phyloP scores from a whole-genome alignment of 37 sponge, comb jelly and placozoan genomes.

The Geodia barretti region DNA sequence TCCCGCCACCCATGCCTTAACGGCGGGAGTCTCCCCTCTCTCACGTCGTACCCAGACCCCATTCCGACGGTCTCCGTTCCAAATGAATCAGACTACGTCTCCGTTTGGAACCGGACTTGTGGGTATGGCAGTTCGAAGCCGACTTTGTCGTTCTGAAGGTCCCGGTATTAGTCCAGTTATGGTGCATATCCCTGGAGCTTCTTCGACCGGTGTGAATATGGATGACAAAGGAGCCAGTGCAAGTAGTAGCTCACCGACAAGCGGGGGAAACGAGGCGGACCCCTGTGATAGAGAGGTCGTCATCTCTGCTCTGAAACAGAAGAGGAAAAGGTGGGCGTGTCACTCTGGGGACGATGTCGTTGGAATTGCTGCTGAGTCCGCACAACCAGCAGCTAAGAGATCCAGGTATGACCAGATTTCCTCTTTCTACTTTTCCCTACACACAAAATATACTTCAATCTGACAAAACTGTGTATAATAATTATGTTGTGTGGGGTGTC shows the following conservation, averaged over 20 bases:
- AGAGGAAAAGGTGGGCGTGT: slow-evolving; percentile 18
- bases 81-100: neutral
- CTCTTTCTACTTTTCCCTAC: no score
- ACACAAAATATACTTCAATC: no score
- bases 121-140: slow-evolving; percentile 24
- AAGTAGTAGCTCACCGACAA: neutral
- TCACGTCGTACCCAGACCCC: neutral
- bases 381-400: neutral
- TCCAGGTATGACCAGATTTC: no score
- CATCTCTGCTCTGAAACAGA: slow-evolving; percentile 45
- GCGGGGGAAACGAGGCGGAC: neutral
- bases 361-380: neutral
- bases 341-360: neutral
- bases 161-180: slow-evolving; percentile 23
- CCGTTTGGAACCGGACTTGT: slow-evolving; percentile 19
- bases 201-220: no score
- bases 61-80: neutral
- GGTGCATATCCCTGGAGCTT: slow-evolving; percentile 16
- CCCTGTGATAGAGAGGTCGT: slow-evolving; percentile 61
- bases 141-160: neutral
- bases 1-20: neutral
- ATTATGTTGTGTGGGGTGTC: no score
- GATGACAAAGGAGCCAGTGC: no score
- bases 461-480: no score
- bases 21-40: neutral